These are phyloP conservation scores for Drosophila tsacasi DNA, from an alignment of 1,140 invertebrate species.

Conservation along the genomic window DNA sequence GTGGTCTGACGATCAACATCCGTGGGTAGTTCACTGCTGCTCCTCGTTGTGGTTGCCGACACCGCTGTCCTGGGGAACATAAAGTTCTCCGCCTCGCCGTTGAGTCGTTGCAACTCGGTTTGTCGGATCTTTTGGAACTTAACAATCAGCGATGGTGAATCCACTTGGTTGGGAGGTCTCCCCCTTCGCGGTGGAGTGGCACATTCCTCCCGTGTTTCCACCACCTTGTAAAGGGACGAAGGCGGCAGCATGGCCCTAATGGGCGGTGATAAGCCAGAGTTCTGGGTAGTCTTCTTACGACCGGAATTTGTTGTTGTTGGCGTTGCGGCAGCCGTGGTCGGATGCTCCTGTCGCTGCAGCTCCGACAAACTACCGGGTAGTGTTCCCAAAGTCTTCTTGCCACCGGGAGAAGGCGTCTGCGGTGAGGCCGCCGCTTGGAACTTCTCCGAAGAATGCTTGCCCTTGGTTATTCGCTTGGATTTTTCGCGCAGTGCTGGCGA, in stretches of 20 bases:
- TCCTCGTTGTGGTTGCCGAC: slow-evolving; percentile 86
- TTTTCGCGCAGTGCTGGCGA: slow-evolving; percentile 75
- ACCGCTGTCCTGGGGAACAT: slow-evolving; percentile 90
- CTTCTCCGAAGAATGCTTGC: slow-evolving; percentile 80
- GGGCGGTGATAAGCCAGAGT: slow-evolving; percentile 65
- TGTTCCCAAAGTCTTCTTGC: slow-evolving; percentile 23
- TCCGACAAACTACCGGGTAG: slow-evolving; percentile 35
- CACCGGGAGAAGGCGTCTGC: slow-evolving; percentile 30
- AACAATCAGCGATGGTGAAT: slow-evolving; percentile 88
- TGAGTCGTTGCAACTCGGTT: slow-evolving; percentile 90
- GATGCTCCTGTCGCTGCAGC: slow-evolving; percentile 44
- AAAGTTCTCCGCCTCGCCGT: slow-evolving; percentile 93
- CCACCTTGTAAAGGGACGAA: slow-evolving; percentile 76
- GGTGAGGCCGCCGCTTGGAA: slow-evolving; percentile 60
- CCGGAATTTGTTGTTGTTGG: slow-evolving; percentile 44
- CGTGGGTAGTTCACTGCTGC: slow-evolving; percentile 85
- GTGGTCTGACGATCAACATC: slow-evolving; percentile 85
- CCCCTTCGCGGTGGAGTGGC: slow-evolving; percentile 42
- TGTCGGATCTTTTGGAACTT: slow-evolving; percentile 90
- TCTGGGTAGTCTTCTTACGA: slow-evolving; percentile 56
- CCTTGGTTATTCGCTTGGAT: slow-evolving; percentile 77
- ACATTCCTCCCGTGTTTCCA: slow-evolving; percentile 65
- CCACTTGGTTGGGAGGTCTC: slow-evolving; percentile 49
- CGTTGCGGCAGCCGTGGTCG: slow-evolving; percentile 31
- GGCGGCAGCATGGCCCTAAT: slow-evolving; percentile 79